Base-by-base conservation (phyloP, 2,888 invertebrate species). In the Cantharis rufa region DNA sequence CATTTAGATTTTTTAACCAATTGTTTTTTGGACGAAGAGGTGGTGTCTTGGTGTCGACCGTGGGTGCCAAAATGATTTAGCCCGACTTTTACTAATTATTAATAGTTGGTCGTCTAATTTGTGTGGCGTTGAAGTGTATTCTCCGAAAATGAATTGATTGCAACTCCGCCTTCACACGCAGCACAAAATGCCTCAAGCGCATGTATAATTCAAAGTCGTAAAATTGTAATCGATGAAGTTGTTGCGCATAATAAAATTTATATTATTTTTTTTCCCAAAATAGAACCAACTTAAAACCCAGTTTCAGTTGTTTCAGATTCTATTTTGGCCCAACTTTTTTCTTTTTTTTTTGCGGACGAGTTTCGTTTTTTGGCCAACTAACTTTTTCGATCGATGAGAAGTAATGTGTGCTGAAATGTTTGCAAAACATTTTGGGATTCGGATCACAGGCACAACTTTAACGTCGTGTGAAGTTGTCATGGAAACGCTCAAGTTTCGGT, bases 131-230 rank as follows among this genome's bases (percentile, higher is more conserved):
- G 70, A 70, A 32, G 70, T 70, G 70, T 70, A 66, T 21, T 21
- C 18, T 66, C 24, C 64, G 18, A 66, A 66, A 66, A 66, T 66
- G 24, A 66, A 66, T 66, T 66, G 64, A 66, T 66, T 21, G 64
- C 24, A 66, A 24, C 24, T 21, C 63, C 64, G 64, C 64, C 64
- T 66, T 24, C 64, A 21, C 64, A 66, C 64, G 64, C 64, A 15
- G 32, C 32, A 32, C 15, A 48, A 48, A 70, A 48, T 70, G 70
- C 61, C 24, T 13, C n/a, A 24, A 71, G 62, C 27, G 71, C 24
- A 62, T 71, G 63, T 71, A 71, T 71, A 71, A 71, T 71, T 71
- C 24, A 27, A 32, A 71, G 62, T 71, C 71, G 71, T 71, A 71
- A 71, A 71, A 71, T 24, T 63, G 71, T 71, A 71, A 71, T 71